Conservation (phyloP, 2,113 vertebrate genomes). For the Terrapene triunguis region DNA sequence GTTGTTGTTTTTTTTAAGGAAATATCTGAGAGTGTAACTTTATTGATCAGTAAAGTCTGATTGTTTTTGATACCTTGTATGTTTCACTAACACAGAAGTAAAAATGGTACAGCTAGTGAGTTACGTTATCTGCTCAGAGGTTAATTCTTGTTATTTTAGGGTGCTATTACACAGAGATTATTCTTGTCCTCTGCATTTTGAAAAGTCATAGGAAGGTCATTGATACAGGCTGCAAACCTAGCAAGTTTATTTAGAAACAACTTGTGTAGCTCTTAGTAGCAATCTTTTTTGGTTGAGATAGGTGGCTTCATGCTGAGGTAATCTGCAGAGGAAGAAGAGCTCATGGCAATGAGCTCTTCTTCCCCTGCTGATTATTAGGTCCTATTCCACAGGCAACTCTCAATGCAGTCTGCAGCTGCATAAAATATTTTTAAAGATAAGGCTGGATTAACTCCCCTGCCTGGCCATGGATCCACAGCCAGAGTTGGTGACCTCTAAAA, state of each 20-base stretch:
- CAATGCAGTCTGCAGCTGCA: conserved; percentile 19
- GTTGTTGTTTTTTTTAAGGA: too few species aligned
- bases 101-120: background rate
- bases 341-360: conserved; percentile 48
- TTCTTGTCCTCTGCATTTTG: background rate
- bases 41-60: background rate
- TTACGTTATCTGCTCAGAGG: background rate
- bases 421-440: conserved; percentile 54
- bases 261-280: conserved; percentile 26
- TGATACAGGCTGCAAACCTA: conserved; percentile 2
- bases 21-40: background rate
- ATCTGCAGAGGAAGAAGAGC: conserved; percentile 51
- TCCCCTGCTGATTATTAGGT: conserved; percentile 57
- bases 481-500: background rate
- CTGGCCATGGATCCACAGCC: background rate
- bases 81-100: background rate
- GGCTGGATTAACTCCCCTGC: conserved; percentile 28
- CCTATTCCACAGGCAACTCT: conserved; percentile 44
- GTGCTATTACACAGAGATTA: background rate
- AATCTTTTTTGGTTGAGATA: conserved; percentile 41
- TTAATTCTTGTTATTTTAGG: background rate
- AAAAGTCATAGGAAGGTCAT: conserved; percentile 44
- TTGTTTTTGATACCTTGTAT: background rate
- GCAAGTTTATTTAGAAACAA: conserved; percentile 47
- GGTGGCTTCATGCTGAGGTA: conserved; percentile 46